phyloP scores from a whole-genome alignment of 2,888 invertebrate genomes.

The Octodonta nipae region DNA sequence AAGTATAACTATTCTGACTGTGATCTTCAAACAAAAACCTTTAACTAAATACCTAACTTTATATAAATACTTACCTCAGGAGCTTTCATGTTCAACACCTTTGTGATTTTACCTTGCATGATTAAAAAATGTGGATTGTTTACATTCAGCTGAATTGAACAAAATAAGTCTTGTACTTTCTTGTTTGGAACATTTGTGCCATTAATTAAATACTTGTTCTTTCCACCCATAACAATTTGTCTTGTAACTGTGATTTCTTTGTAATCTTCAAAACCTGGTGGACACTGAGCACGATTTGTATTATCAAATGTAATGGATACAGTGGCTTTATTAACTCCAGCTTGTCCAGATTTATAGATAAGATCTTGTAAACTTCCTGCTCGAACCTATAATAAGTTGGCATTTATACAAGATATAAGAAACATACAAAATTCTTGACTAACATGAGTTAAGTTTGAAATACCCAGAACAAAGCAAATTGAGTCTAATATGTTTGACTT shows the following conservation, averaged over 20 bases:
- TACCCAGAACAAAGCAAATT: slow-evolving; percentile 94
- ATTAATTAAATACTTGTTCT: slow-evolving; percentile 88
- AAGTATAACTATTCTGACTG: too few species aligned
- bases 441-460: slow-evolving; percentile 82
- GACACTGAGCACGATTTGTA: slow-evolving; percentile 62
- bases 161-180: slow-evolving; percentile 85
- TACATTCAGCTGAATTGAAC: slow-evolving; percentile 91
- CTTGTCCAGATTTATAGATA: slow-evolving; percentile 95
- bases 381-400: slow-evolving; percentile 57
- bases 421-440: slow-evolving; percentile 31
- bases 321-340: slow-evolving; percentile 87
- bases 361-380: slow-evolving; percentile 83
- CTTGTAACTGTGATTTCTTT: slow-evolving; percentile 86
- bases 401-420: not conserved
- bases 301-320: slow-evolving; percentile 96
- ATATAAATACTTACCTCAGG: slow-evolving; percentile 53
- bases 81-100: slow-evolving; percentile 98
- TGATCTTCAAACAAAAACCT: not conserved
- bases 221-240: slow-evolving; percentile 77
- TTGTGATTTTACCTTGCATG: slow-evolving; percentile 98
- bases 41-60: not conserved
- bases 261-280: slow-evolving; percentile 80
- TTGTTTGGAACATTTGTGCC: slow-evolving; percentile 82
- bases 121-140: slow-evolving; percentile 99
- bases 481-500: slow-evolving; percentile 96